phyloP scores from a whole-genome alignment of 2,888 invertebrate genomes.

The Scrobipalpa costella region DNA sequence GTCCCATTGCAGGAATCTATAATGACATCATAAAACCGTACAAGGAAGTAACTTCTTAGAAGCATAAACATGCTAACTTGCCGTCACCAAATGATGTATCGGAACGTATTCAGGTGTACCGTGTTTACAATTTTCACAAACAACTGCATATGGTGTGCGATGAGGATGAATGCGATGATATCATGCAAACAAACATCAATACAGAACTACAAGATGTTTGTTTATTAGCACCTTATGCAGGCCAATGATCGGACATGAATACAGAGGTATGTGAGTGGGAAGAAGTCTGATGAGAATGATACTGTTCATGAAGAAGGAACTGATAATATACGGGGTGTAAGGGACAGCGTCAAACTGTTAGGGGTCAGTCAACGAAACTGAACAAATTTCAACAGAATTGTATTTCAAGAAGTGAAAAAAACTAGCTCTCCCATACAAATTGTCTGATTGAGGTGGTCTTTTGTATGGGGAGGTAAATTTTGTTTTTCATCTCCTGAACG shows the following conservation, averaged over 20 bases:
- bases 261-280: constrained; percentile 2
- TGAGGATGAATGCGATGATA: constrained; percentile 42
- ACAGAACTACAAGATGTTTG: constrained; percentile 35
- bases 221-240: constrained; percentile 37
- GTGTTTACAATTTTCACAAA: constrained; percentile 35
- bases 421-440: too few relatives aligned
- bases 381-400: too few relatives aligned
- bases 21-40: background rate
- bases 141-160: constrained; percentile 38
- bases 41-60: background rate
- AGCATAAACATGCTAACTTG: background rate
- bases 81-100: background rate
- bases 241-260: constrained; percentile 30
- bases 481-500: too few relatives aligned
- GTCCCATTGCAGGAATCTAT: background rate
- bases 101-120: constrained; percentile 28
- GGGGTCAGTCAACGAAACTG: too few relatives aligned
- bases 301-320: background rate
- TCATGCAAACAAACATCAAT: constrained; percentile 37
- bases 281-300: background rate
- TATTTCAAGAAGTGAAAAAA: too few relatives aligned
- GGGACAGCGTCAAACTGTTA: too few relatives aligned
- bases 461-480: too few relatives aligned
- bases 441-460: too few relatives aligned
- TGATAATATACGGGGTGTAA: too few relatives aligned